Conservation (phyloP, 2,113 vertebrate species). For the Neotoma lepida region DNA sequence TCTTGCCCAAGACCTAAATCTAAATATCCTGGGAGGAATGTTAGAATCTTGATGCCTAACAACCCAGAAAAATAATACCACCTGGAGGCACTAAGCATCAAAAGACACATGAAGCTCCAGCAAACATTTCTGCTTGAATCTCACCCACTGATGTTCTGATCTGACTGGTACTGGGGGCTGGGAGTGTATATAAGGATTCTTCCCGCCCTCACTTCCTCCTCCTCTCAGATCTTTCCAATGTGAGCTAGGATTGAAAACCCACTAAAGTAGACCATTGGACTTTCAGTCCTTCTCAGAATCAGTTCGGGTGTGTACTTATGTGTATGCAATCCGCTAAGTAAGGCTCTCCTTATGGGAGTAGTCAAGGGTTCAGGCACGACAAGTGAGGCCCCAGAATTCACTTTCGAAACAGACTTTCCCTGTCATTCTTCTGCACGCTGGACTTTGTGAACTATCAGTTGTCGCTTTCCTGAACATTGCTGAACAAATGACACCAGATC, state of each 20-base stretch:
- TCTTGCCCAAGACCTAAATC: not conserved
- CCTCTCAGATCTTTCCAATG: slow-evolving; percentile 5
- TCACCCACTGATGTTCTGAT: not conserved
- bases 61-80: not conserved
- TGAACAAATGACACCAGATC: not conserved
- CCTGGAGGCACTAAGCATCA: not conserved
- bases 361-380: too few relatives aligned
- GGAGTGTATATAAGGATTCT: not conserved
- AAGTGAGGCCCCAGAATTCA: not conserved
- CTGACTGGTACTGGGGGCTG: not conserved
- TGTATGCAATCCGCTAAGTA: not conserved
- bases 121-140: not conserved
- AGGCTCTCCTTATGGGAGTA: not conserved
- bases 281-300: not conserved
- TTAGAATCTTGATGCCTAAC: slow-evolving; percentile 13
- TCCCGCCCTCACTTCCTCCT: rapidly evolving
- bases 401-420: not conserved
- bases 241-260: not conserved
- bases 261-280: slow-evolving; percentile 11
- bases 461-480: not conserved
- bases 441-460: not conserved
- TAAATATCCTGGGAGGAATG: slow-evolving; percentile 12
- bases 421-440: not conserved
- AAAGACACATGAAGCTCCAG: not conserved
- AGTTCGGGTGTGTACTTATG: not conserved